A percentile compares a stretch with the other conserved stretches of the same genome.
phyloP scores from a whole-genome alignment of 1,140 invertebrate genomes.

The Tetragonula clypearis region DNA sequence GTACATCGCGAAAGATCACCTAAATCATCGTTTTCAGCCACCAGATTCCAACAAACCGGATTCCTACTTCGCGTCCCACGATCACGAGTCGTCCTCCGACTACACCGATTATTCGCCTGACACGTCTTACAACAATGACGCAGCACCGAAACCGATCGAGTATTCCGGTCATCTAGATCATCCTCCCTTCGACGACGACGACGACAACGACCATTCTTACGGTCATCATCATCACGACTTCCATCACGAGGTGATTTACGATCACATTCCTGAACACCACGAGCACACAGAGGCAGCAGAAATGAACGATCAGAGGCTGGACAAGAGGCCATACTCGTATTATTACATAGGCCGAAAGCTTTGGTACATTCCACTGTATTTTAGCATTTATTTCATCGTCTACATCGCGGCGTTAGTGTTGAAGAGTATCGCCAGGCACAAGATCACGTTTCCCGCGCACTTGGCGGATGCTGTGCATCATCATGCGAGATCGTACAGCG shows the following conservation, averaged over 20 bases:
- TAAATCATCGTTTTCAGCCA: conserved; percentile 36
- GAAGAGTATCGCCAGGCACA: conserved; percentile 90
- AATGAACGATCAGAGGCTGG: conserved; percentile 85
- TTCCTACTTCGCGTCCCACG: conserved; percentile 45
- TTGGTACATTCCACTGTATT: conserved; percentile 92
- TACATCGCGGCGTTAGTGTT: conserved; percentile 90
- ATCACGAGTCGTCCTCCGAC: conserved; percentile 40
- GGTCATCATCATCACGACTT: conserved; percentile 80
- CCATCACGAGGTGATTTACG: conserved; percentile 77
- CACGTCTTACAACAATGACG: conserved; percentile 53
- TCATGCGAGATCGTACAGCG: conserved; percentile 44
- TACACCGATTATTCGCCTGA: conserved; percentile 38
- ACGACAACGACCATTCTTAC: conserved; percentile 37
- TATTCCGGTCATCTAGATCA: conserved; percentile 61
- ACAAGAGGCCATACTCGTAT: conserved; percentile 89
- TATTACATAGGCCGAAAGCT: conserved; percentile 91
- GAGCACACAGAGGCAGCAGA: conserved; percentile 77
- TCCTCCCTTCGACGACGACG: conserved; percentile 48
- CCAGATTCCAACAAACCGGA: conserved; percentile 53
- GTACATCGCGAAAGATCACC: background rate
- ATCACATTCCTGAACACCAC: conserved; percentile 76
- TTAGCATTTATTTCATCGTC: conserved; percentile 91
- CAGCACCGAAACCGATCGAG: conserved; percentile 64
- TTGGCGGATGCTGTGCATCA: conserved; percentile 68
- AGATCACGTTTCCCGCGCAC: conserved; percentile 82